A percentile compares a stretch with the other conserved stretches of the same genome.
Evolutionary conservation across 2,113 vertebrate species (phyloP).

Genomic region (Toxostoma redivivum): DNA sequence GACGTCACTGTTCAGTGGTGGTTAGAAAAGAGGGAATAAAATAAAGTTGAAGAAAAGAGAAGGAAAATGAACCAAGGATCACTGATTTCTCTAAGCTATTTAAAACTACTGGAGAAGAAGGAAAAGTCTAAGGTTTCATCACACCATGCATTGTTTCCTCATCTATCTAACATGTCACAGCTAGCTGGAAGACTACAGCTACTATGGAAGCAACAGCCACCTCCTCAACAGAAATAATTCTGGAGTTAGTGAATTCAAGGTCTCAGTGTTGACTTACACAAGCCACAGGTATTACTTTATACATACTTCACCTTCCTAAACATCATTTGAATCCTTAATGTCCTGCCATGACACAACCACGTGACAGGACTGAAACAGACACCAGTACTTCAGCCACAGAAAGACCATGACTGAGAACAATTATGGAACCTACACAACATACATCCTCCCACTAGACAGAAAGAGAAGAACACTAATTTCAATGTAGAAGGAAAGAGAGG

Average conservation of each 20-base stretch:
- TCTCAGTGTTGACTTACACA: background rate
- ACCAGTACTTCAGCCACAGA: background rate
- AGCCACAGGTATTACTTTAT: background rate
- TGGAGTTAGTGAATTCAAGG: background rate
- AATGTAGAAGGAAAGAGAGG: background rate
- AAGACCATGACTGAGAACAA: background rate
- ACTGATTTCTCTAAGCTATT: constrained; percentile 54
- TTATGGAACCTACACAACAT: background rate
- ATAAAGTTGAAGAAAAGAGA: constrained; percentile 43
- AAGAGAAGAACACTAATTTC: background rate
- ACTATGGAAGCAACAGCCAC: background rate
- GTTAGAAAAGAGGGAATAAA: constrained; percentile 33
- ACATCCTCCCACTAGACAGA: background rate
- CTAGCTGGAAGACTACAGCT: background rate
- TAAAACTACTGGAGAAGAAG: constrained; percentile 21
- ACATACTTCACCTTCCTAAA: background rate
- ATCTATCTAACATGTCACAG: background rate
- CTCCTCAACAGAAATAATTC: background rate
- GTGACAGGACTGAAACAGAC: background rate
- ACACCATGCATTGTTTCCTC: background rate
- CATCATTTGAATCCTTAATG: background rate
- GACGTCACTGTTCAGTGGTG: background rate
- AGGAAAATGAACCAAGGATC: constrained; percentile 49
- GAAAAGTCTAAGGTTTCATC: constrained; percentile 9
- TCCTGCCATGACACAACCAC: background rate